phyloP scores from a whole-genome alignment of 2,888 invertebrate species.

The Cosmopolites sordidus region DNA sequence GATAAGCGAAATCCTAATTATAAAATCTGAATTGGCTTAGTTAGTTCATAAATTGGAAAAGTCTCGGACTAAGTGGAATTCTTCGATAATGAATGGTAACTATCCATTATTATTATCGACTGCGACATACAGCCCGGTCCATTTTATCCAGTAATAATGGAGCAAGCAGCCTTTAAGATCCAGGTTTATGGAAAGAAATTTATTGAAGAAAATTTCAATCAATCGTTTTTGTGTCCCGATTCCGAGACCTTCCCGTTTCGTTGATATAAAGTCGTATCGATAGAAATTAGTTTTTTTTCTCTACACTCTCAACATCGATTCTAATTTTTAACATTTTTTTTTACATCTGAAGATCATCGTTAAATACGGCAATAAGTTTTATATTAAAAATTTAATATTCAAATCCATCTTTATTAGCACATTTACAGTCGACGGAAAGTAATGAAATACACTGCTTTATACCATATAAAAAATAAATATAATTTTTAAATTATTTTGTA shows the following conservation, averaged over 20 bases:
- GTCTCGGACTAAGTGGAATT: constrained; percentile 20
- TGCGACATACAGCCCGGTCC: constrained; percentile 17
- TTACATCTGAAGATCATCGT: no score
- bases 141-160: constrained; percentile 24
- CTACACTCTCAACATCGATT: no score
- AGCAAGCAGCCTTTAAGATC: constrained; percentile 20
- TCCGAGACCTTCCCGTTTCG: constrained; percentile 13
- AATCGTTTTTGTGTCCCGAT: constrained; percentile 24
- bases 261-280: constrained; percentile 23
- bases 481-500: no score
- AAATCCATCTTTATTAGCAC: no score
- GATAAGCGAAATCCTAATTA: no score
- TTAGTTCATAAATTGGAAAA: constrained; percentile 22
- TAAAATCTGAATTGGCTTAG: constrained; percentile 14
- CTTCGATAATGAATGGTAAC: constrained; percentile 22
- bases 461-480: no score
- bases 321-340: no score
- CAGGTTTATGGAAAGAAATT: constrained; percentile 26
- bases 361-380: no score
- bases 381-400: no score
- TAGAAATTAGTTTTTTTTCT: constrained; percentile 18
- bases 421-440: no score
- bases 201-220: constrained; percentile 28
- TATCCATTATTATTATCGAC: constrained; percentile 28
- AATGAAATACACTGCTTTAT: no score